Evolutionary conservation across 2,113 vertebrate genomes (phyloP), one percentile per base, ranked within the genome.

Genomic region (Myocastor coypus): DNA sequence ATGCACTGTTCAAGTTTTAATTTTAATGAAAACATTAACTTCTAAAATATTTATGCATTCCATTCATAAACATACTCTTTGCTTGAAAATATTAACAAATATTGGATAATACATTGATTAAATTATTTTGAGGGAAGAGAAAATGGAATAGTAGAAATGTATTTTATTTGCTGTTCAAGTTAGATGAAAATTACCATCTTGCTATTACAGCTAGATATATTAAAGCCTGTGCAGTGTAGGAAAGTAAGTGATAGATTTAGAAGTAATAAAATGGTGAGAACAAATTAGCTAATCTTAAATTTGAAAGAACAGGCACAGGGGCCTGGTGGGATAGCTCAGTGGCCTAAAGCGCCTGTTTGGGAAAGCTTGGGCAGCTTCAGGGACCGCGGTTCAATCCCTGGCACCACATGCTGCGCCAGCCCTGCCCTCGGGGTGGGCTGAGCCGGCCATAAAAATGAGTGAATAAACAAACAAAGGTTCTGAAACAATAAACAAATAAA

Each of bases 21-120:
- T 80, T 96, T 89, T 55, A 52, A 64, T 71, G 46, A 89, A 94
- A 84, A 75, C 3, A 30, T 91, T 92, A 59, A 37, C 42, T 86
- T 94, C 20, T 69, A 78, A 89, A 88, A 55, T 1, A 69, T 32
- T 69, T 82, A 77, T 50, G 14, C 7, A 52, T 34, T 57, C 24
- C 34, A 55, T 26, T 16, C 13, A 61, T 13, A 37, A 40, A 42
- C 8, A 20, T 19, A 40, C 8, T 26, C 61, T 42, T 75, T 68
- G 1, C 37, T 71, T 95, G 68, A 85, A 91, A 75, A 82, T 3
- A 69, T 50, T 82, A 88, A 57, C 81, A 42, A 55, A 69, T 86
- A 64, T 59, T 83, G 12, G 16, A 26, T 91, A 84, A 78, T 13
- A 52, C 0, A 32, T 50, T 91, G 59, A 84, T 50, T 83, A 4